phyloP scores from a whole-genome alignment of 2,888 invertebrate genomes.

The Drosophila neoperkinsi region DNA sequence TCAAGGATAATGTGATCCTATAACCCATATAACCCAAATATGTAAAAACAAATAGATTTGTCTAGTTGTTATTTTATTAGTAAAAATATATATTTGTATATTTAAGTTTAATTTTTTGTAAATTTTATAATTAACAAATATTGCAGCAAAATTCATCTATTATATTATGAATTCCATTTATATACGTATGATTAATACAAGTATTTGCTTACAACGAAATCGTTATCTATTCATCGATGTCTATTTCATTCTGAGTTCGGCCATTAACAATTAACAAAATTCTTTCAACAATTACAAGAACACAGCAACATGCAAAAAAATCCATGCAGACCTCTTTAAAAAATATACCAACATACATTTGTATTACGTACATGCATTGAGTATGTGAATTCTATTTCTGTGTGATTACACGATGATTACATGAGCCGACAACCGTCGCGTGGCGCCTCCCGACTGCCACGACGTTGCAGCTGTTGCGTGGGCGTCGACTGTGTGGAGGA shows the following conservation, averaged over 20 bases:
- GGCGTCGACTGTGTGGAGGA: slow-evolving; percentile 63
- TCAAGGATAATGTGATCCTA: not conserved
- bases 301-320: slow-evolving; percentile 46
- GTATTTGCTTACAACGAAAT: slow-evolving; percentile 45
- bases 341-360: slow-evolving; percentile 6
- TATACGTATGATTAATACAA: slow-evolving; percentile 44
- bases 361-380: slow-evolving; percentile 58
- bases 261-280: slow-evolving; percentile 58
- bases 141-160: slow-evolving; percentile 78
- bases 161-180: slow-evolving; percentile 64
- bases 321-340: slow-evolving; percentile 12
- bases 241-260: slow-evolving; percentile 32
- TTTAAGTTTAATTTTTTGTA: slow-evolving; percentile 56
- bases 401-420: slow-evolving; percentile 44
- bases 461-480: slow-evolving; percentile 58
- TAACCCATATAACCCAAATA: not conserved
- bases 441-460: slow-evolving; percentile 48
- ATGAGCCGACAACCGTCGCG: slow-evolving; percentile 71
- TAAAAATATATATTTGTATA: slow-evolving; percentile 73
- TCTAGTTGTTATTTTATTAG: slow-evolving; percentile 51
- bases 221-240: slow-evolving; percentile 67
- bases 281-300: slow-evolving; percentile 43
- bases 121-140: slow-evolving; percentile 75
- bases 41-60: not conserved
- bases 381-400: slow-evolving; percentile 53